Conservation (phyloP, 2,888 invertebrate genomes). For the Acleris cristana region DNA sequence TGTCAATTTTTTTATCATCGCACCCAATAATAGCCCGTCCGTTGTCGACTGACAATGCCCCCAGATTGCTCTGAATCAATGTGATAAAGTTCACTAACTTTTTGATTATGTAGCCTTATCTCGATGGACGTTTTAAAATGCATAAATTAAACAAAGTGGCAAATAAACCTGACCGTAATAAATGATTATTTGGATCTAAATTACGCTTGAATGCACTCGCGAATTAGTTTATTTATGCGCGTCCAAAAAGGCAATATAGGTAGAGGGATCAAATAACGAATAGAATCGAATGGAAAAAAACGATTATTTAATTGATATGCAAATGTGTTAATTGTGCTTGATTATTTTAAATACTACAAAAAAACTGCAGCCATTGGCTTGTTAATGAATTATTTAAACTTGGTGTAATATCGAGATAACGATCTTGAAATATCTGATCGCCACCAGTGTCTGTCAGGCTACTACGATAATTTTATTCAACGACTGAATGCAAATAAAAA, state of each 20-base stretch:
- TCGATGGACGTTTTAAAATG: conserved; percentile 24
- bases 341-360: conserved; percentile 30
- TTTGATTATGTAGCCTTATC: conserved; percentile 27
- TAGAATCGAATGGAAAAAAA: conserved; percentile 1
- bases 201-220: conserved; percentile 30
- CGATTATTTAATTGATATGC: conserved; percentile 12
- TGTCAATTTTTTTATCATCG: conserved; percentile 55
- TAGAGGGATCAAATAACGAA: background rate
- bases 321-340: conserved; percentile 27
- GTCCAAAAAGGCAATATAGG: conserved; percentile 7
- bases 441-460: conserved; percentile 33
- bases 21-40: conserved; percentile 54
- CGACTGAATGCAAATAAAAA: conserved; percentile 19
- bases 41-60: conserved; percentile 43
- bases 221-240: conserved; percentile 17
- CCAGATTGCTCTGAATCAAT: conserved; percentile 10
- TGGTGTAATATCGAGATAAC: conserved; percentile 29
- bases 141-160: conserved; percentile 31
- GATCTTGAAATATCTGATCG: conserved; percentile 35
- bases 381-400: conserved; percentile 31
- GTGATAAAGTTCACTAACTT: conserved; percentile 29
- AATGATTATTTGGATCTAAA: conserved; percentile 24
- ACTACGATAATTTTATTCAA: conserved; percentile 33
- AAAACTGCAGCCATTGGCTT: conserved; percentile 21
- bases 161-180: conserved; percentile 28